Evolutionary conservation across 2,113 vertebrate species (phyloP).

Genomic region (Halcyon malimbica): DNA sequence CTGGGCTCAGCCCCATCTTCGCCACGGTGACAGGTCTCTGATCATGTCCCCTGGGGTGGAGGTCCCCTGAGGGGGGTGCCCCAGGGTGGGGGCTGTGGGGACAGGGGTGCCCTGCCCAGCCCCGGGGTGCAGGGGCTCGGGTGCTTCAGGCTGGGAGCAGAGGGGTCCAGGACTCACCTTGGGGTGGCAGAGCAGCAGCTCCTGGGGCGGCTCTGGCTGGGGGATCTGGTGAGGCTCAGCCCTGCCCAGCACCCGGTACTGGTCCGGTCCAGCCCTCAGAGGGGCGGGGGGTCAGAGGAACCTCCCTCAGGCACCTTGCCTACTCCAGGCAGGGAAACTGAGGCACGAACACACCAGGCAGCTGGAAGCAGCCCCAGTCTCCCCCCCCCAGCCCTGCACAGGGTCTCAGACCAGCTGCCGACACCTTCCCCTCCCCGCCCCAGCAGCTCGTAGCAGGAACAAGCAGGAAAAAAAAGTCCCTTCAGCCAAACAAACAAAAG

Average conservation of each 20-base stretch:
- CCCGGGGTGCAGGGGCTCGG: neutral
- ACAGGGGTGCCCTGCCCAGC: neutral
- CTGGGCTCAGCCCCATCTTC: rapidly evolving
- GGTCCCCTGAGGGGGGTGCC: rapidly evolving
- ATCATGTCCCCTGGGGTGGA: rapidly evolving
- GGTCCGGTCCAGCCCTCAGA: neutral
- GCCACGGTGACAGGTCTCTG: rapidly evolving
- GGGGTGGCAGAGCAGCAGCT: neutral
- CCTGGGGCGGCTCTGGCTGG: neutral
- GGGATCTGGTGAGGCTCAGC: neutral
- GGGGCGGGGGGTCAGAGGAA: neutral
- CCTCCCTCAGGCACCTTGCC: neutral
- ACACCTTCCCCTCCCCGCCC: rapidly evolving
- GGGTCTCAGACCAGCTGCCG: rapidly evolving
- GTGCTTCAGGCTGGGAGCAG: neutral
- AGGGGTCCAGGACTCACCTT: constrained; percentile 14
- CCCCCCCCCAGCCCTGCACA: rapidly evolving
- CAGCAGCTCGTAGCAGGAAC: neutral
- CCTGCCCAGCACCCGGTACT: neutral
- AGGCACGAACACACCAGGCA: neutral
- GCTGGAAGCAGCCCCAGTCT: neutral
- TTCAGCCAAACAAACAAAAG: neutral
- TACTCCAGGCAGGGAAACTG: neutral
- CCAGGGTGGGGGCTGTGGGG: rapidly evolving
- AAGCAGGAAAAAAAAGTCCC: neutral